These are phyloP conservation scores for Cyprinodon brontotheroides DNA, from an alignment of 2,113 vertebrate species.

Conservation along the genomic window DNA sequence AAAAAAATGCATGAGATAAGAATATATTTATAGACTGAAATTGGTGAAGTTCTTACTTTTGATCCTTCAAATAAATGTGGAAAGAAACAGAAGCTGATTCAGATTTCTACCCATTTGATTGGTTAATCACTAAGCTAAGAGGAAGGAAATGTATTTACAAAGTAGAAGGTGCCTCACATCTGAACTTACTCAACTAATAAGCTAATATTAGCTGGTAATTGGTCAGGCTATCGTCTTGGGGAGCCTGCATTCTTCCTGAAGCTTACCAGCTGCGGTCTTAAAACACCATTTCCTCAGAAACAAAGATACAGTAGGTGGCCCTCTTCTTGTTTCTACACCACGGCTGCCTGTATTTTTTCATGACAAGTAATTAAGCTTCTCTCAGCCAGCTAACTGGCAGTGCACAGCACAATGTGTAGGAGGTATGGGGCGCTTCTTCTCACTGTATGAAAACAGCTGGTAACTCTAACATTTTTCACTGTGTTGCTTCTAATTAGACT, in stretches of 20 bases:
- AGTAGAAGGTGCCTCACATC: background rate
- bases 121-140: background rate
- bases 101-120: background rate
- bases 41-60: background rate
- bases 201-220: background rate
- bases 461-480: background rate
- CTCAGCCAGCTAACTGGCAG: background rate
- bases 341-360: background rate
- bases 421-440: background rate
- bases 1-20: background rate
- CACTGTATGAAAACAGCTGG: background rate
- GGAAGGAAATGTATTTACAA: slow-evolving; percentile 14
- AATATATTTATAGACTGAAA: background rate
- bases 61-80: background rate
- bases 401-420: background rate
- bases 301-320: background rate
- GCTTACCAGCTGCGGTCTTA: background rate
- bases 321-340: background rate
- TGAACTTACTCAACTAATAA: background rate
- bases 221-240: background rate
- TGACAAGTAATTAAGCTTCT: background rate
- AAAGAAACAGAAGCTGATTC: background rate
- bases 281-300: background rate
- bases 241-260: background rate
- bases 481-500: background rate